Conservation (phyloP, 2,113 vertebrate genomes). For the Polypterus senegalus region DNA sequence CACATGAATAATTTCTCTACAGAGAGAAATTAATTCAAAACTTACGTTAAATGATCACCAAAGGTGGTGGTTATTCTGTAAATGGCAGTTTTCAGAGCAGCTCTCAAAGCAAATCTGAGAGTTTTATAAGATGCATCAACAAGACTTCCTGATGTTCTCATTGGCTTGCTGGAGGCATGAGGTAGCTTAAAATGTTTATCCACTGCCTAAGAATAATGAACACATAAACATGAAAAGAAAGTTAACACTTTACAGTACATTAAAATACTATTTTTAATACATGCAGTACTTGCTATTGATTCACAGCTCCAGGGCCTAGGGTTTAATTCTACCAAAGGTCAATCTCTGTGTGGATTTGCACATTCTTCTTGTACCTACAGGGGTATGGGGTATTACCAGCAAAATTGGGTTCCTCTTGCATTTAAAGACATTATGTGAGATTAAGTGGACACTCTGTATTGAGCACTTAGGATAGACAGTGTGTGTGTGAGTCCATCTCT, state of each 20-base stretch:
- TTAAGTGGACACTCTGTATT: no score
- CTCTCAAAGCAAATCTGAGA: constrained; percentile 80
- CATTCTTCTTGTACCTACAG: no score
- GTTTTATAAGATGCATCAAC: constrained; percentile 80
- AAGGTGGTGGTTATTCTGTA: constrained; percentile 89
- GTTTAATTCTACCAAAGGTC: no score
- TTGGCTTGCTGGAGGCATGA: constrained; percentile 82
- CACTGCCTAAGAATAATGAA: constrained; percentile 55
- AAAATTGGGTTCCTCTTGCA: no score
- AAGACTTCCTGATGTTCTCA: constrained; percentile 52
- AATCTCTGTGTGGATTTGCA: no score
- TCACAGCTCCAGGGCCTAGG: no score
- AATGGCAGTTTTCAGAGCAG: constrained; percentile 82
- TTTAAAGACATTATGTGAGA: no score
- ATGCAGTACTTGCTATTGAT: no score
- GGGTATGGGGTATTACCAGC: no score
- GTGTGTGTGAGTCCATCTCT: no score
- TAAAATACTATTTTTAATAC: not conserved
- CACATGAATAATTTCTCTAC: constrained; percentile 9
- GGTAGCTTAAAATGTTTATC: constrained; percentile 96
- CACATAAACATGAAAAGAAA: no score
- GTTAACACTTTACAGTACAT: not conserved
- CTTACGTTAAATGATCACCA: constrained; percentile 84
- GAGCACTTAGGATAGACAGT: no score
- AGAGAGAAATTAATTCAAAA: not conserved